A percentile compares a stretch with the other conserved stretches of the same genome.
Evolutionary conservation across 1,140 invertebrate genomes (phyloP).

Genomic region (Lasaia peninsularis): DNA sequence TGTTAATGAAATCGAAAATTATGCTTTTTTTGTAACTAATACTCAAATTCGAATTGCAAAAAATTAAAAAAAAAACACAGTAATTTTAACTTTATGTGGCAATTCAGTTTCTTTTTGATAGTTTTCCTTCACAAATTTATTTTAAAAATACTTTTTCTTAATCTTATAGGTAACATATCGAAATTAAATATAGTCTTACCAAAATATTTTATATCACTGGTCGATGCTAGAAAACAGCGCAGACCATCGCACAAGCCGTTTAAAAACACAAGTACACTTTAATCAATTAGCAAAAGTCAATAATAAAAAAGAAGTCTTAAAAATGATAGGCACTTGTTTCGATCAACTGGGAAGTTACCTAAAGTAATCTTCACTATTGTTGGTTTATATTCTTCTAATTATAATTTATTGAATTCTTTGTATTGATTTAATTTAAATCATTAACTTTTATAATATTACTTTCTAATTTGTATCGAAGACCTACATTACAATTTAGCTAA

Average conservation of each 20-base stretch:
- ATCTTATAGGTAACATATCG: too few relatives aligned
- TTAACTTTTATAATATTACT: conserved; percentile 20
- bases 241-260: conserved; percentile 60
- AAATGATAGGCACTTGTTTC: conserved; percentile 64
- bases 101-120: too few relatives aligned
- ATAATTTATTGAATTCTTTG: background rate
- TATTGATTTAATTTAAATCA: background rate
- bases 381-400: background rate
- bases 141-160: too few relatives aligned
- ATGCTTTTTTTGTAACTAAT: too few relatives aligned
- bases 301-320: conserved; percentile 35
- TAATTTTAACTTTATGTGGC: too few relatives aligned
- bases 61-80: too few relatives aligned
- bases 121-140: too few relatives aligned
- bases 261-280: conserved; percentile 37
- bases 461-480: conserved; percentile 20
- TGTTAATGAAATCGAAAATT: too few relatives aligned
- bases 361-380: background rate
- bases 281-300: conserved; percentile 47
- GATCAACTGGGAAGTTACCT: conserved; percentile 32
- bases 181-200: conserved; percentile 42
- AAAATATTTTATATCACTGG: conserved; percentile 58
- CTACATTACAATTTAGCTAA: conserved; percentile 1
- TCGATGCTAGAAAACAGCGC: conserved; percentile 74
- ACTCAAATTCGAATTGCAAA: too few relatives aligned